Evolutionary conservation across 1,140 invertebrate genomes (phyloP), one percentile per base, ranked within the genome.

Genomic region (Lysiphlebus fabarum): DNA sequence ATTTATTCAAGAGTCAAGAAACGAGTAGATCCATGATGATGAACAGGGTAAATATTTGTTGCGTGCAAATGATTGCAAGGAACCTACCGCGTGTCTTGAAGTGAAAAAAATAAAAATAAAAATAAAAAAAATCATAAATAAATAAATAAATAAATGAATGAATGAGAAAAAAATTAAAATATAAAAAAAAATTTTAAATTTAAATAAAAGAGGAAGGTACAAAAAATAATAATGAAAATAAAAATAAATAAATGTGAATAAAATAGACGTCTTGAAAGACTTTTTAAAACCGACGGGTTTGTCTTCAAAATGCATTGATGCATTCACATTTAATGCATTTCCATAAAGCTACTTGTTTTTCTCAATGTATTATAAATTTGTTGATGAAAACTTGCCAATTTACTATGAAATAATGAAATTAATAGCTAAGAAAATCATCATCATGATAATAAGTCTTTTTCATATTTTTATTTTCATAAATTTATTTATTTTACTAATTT

Each of bases 1-100:
- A 26, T 26, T 26, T 26, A 26, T 26, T 26, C 17, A 26, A 26
- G 17, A 26, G 17, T 26, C 17, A 26, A 26, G 17, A 26, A 26
- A 26, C 17, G 17, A 26, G 17, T 26, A 4, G 17, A 26, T 26
- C 17, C 17, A 26, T 26, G n/a, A n/a, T n/a, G n/a, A n/a, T n/a
- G 17, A 26, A 26, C 17, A 26, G 17, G 17, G 17, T 26, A 26
- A 26, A 26, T 26, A 26, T 53, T 12, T 6, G 43, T 59, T 59
- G 58, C 58, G 58, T 60, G 58, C 53, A 34, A 55, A 60, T 55
- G 53, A 60, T 60, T 60, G 37, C 55, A 10, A 26, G 33, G 47
- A 45, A 33, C 34, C 4, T 8, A 40, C 10, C 38, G 38, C 38
- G 10, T 40, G 38, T 40, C 34, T 51, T 2, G 6, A 11, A 14